Evolutionary conservation across 1,140 invertebrate genomes (phyloP).

Genomic region (Onthophagus taurus): DNA sequence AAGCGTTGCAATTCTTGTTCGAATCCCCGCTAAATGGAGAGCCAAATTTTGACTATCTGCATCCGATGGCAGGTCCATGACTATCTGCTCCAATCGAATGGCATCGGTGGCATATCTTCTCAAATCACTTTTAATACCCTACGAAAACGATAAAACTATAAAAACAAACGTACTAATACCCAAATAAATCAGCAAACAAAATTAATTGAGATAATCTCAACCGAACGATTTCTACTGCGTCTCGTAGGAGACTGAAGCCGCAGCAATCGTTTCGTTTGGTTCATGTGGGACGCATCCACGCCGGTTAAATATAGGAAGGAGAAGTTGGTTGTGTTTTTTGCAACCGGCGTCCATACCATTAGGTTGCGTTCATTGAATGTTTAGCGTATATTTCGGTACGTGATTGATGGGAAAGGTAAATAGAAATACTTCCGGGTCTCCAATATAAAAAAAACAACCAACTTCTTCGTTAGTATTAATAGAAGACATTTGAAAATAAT

Average conservation of each 20-base stretch:
- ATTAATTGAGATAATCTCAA: background rate
- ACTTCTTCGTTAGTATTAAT: too few relatives aligned
- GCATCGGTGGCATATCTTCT: constrained; percentile 47
- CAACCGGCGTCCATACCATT: too few relatives aligned
- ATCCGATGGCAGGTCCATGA: constrained; percentile 42
- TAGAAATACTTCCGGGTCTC: too few relatives aligned
- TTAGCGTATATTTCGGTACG: too few relatives aligned
- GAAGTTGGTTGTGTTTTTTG: too few relatives aligned
- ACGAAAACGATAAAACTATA: constrained; percentile 11
- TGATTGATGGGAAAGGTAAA: too few relatives aligned
- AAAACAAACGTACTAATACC: constrained; percentile 25
- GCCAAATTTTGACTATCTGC: constrained; percentile 43
- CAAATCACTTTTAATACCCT: constrained; percentile 51
- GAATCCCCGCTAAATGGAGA: constrained; percentile 40
- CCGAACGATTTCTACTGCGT: background rate
- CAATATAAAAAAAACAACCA: too few relatives aligned
- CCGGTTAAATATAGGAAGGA: background rate
- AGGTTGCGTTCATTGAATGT: too few relatives aligned
- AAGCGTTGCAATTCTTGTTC: constrained; percentile 45
- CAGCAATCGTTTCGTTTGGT: too few relatives aligned
- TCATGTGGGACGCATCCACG: background rate
- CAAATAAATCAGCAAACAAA: background rate
- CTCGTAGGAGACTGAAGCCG: background rate
- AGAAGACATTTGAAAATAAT: too few relatives aligned
- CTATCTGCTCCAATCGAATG: constrained; percentile 42